Conservation (phyloP, 2,888 invertebrate genomes). For the Plemyria rubiginata region DNA sequence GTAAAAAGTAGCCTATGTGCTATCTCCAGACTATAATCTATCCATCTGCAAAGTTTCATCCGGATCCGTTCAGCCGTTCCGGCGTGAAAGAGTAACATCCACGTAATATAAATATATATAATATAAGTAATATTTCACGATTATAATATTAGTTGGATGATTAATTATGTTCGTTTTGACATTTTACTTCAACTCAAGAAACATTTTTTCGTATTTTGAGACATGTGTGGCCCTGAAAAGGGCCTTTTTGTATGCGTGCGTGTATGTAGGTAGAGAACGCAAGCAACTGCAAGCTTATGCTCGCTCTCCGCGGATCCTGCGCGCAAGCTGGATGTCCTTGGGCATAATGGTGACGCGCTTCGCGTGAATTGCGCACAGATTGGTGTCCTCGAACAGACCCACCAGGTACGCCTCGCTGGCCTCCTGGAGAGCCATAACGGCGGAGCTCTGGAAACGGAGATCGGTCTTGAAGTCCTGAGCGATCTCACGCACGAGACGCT, state of each 20-base stretch:
- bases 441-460: constrained; percentile 88
- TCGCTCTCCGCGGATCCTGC: constrained; percentile 98
- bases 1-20: no score
- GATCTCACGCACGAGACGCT: constrained; percentile 89
- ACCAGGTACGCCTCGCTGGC: constrained; percentile 95
- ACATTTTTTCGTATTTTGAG: no score
- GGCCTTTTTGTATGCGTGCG: not conserved
- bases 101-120: no score
- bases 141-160: no score
- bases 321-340: constrained; percentile 97
- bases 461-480: constrained; percentile 91
- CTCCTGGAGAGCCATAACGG: constrained; percentile 88
- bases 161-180: no score
- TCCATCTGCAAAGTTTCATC: no score
- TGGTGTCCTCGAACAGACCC: constrained; percentile 98
- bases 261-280: not conserved
- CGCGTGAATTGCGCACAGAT: constrained; percentile 98
- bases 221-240: not conserved
- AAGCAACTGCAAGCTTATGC: constrained; percentile 85
- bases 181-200: no score
- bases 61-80: no score
- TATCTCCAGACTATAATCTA: no score
- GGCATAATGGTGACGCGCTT: constrained; percentile 99
- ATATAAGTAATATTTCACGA: no score
- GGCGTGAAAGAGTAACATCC: no score